Percentiles rank a stretch among this genome's conserved stretches.
Evolutionary conservation across 2,113 vertebrate species (phyloP).

Genomic region (Macquaria australasica): DNA sequence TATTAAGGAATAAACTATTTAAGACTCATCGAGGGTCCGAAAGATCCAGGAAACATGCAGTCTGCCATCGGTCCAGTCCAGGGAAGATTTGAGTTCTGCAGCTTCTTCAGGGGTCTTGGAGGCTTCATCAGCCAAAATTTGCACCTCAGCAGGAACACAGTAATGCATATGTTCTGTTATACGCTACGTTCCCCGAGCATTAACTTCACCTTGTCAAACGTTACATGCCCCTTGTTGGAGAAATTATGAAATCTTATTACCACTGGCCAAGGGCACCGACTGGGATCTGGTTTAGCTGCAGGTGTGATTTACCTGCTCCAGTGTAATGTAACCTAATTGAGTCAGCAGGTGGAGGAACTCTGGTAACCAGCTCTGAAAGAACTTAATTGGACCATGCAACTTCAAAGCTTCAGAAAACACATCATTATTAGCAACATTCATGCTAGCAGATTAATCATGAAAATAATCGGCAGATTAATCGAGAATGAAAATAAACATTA

Average conservation of each 20-base stretch:
- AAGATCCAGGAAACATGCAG: slow-evolving; percentile 7
- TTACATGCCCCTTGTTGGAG: neutral
- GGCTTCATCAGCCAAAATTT: slow-evolving; percentile 34
- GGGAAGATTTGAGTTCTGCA: neutral
- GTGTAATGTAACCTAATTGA: neutral
- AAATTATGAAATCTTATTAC: slow-evolving; percentile 30
- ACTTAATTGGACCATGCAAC: neutral
- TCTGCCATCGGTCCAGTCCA: slow-evolving; percentile 16
- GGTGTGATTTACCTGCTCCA: neutral
- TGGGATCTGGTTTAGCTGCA: neutral
- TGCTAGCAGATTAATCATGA: too few species aligned
- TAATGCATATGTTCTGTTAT: slow-evolving; percentile 23
- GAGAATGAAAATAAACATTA: too few species aligned
- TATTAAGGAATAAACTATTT: neutral
- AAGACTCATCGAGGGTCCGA: neutral
- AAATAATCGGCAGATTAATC: too few species aligned
- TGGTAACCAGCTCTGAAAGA: neutral
- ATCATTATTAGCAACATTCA: neutral
- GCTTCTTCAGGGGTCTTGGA: slow-evolving; percentile 20
- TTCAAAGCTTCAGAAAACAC: neutral
- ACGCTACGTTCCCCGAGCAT: slow-evolving; percentile 1
- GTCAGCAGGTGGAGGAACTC: neutral
- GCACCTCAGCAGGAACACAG: slow-evolving; percentile 38
- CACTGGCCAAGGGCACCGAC: neutral
- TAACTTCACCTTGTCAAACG: slow-evolving; percentile 11